These are phyloP conservation scores for Erythrolamprus reginae DNA, from an alignment of 2,113 vertebrate genomes.

Conservation along the genomic window DNA sequence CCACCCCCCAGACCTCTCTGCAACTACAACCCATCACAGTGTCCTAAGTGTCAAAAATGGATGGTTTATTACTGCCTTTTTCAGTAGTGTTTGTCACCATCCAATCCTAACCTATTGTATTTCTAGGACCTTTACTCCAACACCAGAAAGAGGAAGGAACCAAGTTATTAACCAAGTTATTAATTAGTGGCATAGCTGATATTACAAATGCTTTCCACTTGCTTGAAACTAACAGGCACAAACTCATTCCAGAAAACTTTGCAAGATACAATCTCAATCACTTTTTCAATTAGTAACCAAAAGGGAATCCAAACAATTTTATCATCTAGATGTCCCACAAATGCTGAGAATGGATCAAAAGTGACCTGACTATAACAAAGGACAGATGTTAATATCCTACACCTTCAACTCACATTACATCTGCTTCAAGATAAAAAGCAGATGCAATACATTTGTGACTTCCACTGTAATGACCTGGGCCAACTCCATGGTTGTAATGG, in stretches of 20 bases:
- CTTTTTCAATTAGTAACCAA: not conserved
- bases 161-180: no score
- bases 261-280: not conserved
- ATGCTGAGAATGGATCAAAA: not conserved
- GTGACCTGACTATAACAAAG: not conserved
- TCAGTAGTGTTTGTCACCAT: not conserved
- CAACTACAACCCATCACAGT: not conserved
- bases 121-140: not conserved
- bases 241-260: no score
- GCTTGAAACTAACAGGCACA: no score
- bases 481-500: not conserved
- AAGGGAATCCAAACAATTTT: not conserved
- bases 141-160: not conserved
- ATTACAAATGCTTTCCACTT: no score
- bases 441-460: not conserved
- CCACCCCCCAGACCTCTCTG: not conserved
- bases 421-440: not conserved
- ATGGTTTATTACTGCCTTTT: not conserved
- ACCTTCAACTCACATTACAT: not conserved
- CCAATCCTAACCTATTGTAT: not conserved
- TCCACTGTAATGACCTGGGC: not conserved
- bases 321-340: not conserved
- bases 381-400: not conserved
- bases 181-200: not conserved
- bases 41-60: not conserved